A percentile compares a stretch with the other conserved stretches of the same genome.
These are phyloP conservation scores for Cardiocondyla obscurior DNA, from an alignment of 1,140 invertebrate species.

Conservation along the genomic window DNA sequence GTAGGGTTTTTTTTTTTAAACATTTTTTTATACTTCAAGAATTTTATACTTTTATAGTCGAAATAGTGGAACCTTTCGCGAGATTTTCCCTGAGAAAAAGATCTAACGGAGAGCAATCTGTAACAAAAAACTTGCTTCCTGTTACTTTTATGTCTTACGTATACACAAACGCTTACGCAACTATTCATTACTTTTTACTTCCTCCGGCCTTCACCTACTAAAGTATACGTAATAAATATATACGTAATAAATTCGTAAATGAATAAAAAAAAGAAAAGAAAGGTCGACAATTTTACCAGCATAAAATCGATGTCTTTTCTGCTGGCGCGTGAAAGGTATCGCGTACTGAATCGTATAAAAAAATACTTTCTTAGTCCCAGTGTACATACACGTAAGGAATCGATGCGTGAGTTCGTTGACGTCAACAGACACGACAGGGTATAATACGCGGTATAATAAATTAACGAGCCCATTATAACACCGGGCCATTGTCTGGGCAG, in stretches of 20 bases:
- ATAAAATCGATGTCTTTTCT: neutral
- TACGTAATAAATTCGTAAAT: neutral
- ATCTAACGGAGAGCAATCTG: neutral
- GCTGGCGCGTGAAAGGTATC: neutral
- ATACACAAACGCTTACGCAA: neutral
- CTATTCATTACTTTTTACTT: neutral
- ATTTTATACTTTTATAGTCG: no score
- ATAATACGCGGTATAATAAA: slow-evolving; percentile 7
- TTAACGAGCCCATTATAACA: slow-evolving; percentile 34
- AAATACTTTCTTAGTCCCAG: neutral
- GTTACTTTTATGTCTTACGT: neutral
- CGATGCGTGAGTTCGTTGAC: slow-evolving; percentile 13
- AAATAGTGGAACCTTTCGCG: neutral
- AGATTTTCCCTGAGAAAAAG: neutral
- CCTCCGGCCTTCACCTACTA: neutral
- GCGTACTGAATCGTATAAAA: neutral
- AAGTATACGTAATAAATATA: neutral
- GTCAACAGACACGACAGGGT: neutral
- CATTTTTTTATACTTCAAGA: no score
- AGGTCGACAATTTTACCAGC: neutral
- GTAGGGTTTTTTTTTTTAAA: neutral
- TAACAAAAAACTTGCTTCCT: neutral
- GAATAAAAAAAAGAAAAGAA: neutral
- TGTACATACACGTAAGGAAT: neutral
- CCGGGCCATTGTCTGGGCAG: slow-evolving; percentile 38